A percentile compares a stretch with the other conserved stretches of the same genome.
Evolutionary conservation across 2,797 vertebrate species (phyloP).

Genomic region (Adrianichthys oophorus): DNA sequence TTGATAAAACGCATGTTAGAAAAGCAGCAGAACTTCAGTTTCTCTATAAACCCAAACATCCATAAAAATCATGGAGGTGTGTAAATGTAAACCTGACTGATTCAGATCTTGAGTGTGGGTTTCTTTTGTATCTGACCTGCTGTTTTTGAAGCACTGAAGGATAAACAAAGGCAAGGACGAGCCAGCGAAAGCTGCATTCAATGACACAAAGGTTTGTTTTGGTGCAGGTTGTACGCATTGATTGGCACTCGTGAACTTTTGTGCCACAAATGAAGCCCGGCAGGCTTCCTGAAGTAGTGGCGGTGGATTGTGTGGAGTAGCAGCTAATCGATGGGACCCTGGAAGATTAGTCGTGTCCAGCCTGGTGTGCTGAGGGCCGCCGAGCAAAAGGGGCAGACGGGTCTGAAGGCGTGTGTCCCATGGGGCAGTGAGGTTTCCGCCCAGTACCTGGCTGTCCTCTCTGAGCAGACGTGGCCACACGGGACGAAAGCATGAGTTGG

Average conservation of each 20-base stretch:
- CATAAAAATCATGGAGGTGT: too few relatives aligned
- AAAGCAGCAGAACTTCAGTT: too few relatives aligned
- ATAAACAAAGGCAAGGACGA: conserved; percentile 52
- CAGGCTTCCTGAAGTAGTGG: conserved; percentile 37
- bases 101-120: not conserved
- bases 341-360: conserved; percentile 93
- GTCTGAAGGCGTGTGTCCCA: conserved; percentile 94
- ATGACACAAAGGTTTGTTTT: conserved; percentile 13
- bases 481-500: conserved; percentile 91
- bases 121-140: not conserved
- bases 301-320: conserved; percentile 27
- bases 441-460: conserved; percentile 94
- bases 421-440: conserved; percentile 93
- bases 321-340: conserved; percentile 93
- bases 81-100: too few relatives aligned
- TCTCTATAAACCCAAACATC: too few relatives aligned
- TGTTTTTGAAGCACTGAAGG: conserved; percentile 38
- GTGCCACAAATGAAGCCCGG: conserved; percentile 40
- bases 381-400: conserved; percentile 96
- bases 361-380: conserved; percentile 85
- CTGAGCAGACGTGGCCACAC: conserved; percentile 95
- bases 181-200: conserved; percentile 50
- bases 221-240: conserved; percentile 4
- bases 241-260: conserved; percentile 15
- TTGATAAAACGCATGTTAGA: too few relatives aligned